Percentiles rank a stretch among this genome's conserved stretches.
Conservation (phyloP, 2,113 vertebrate species). For the Mus spicilegus region DNA sequence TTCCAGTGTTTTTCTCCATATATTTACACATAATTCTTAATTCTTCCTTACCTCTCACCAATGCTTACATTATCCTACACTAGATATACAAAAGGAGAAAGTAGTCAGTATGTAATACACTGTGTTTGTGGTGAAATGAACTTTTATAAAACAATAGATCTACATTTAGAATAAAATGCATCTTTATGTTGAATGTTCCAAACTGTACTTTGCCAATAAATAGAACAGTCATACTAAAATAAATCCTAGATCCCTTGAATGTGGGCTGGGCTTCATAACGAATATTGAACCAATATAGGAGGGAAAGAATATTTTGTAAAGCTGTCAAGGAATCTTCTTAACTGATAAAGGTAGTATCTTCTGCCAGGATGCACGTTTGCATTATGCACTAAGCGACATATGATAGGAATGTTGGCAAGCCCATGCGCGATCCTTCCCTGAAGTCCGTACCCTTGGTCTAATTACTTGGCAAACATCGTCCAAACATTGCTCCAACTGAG, state of each 20-base stretch:
- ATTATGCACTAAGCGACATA: neutral
- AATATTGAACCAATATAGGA: neutral
- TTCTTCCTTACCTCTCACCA: neutral
- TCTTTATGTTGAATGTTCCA: conserved; percentile 29
- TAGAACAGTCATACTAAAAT: conserved; percentile 23
- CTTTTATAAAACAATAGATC: conserved; percentile 19
- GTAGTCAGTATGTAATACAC: neutral
- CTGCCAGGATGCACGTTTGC: neutral
- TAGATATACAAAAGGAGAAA: neutral
- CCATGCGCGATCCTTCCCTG: neutral
- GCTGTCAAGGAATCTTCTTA: neutral
- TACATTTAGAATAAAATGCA: neutral
- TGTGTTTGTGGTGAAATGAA: neutral
- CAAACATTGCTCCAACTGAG: neutral
- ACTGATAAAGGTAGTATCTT: neutral
- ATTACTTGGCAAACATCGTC: neutral
- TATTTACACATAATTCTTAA: neutral
- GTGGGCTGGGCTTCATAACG: neutral
- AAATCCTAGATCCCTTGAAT: neutral
- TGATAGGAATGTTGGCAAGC: neutral
- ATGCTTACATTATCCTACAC: neutral
- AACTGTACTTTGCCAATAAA: conserved; percentile 24
- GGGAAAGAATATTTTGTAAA: neutral
- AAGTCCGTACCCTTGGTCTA: neutral
- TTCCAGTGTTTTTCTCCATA: neutral